Evolutionary conservation across 2,113 vertebrate species (phyloP).

Genomic region (Pachypanchax playfairii): DNA sequence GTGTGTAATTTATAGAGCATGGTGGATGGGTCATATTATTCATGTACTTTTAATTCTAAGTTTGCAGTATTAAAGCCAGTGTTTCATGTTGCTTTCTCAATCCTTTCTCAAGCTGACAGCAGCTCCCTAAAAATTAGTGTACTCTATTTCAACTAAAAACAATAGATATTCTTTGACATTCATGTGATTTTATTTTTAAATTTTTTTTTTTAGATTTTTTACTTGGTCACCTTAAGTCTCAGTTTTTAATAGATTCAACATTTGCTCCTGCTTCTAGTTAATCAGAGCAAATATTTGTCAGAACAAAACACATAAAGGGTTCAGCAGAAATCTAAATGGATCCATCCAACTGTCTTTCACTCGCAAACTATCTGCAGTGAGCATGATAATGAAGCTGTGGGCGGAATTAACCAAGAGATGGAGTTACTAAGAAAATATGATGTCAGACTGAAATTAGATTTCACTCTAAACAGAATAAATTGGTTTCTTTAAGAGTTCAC

Average conservation of each 20-base stretch:
- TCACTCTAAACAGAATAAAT: slow-evolving; percentile 21
- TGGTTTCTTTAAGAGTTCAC: slow-evolving; percentile 19
- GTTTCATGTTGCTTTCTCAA: slow-evolving; percentile 3
- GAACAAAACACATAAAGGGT: slow-evolving; percentile 12
- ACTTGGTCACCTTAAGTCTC: not conserved
- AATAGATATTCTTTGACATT: not conserved
- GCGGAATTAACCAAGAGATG: slow-evolving; percentile 30
- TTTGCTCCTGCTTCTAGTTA: not conserved
- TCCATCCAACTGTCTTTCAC: not conserved
- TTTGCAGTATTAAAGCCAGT: slow-evolving; percentile 5
- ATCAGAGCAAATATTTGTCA: slow-evolving; percentile 16
- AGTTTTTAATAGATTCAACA: slow-evolving; percentile 3
- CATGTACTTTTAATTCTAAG: too few species aligned
- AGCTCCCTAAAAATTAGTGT: too few species aligned
- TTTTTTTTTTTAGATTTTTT: not conserved
- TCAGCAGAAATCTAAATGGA: slow-evolving; percentile 3
- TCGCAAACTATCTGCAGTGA: slow-evolving; percentile 13
- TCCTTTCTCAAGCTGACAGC: not conserved
- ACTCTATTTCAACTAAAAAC: slow-evolving; percentile 33
- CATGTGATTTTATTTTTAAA: not conserved
- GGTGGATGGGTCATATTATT: not conserved
- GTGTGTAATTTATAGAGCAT: not conserved
- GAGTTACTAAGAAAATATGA: slow-evolving; percentile 42
- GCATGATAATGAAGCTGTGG: slow-evolving; percentile 45
- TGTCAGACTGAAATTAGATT: slow-evolving; percentile 15